Conservation (phyloP, 1,140 invertebrate species). For the Latrodectus geometricus region DNA sequence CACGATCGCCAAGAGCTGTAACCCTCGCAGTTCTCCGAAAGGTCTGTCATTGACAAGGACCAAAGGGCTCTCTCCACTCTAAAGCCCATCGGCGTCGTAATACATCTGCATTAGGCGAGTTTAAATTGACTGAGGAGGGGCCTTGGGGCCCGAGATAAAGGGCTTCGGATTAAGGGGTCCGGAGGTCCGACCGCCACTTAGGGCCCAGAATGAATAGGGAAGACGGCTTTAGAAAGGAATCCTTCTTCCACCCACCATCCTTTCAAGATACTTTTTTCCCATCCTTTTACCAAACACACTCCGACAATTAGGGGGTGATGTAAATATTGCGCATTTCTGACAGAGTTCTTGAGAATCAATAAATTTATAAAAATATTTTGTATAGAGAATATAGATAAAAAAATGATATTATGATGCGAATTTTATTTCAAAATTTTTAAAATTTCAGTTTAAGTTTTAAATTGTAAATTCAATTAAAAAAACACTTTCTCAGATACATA, state of each 20-base stretch:
- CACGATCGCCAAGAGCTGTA: constrained; percentile 20
- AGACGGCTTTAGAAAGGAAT: constrained; percentile 41
- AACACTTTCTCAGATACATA: no score
- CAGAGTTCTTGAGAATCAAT: neutral
- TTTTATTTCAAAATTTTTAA: no score
- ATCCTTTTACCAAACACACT: constrained; percentile 22
- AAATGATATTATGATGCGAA: no score
- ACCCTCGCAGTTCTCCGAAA: constrained; percentile 7
- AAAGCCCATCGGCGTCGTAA: constrained; percentile 61
- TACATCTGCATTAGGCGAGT: constrained; percentile 62
- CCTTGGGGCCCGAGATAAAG: constrained; percentile 57
- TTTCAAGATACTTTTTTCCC: constrained; percentile 20
- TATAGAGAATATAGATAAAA: no score
- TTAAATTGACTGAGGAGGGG: constrained; percentile 57
- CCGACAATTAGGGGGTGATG: constrained; percentile 35
- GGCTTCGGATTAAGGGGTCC: constrained; percentile 57
- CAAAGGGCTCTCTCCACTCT: constrained; percentile 53
- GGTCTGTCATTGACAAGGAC: constrained; percentile 60
- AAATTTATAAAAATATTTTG: no score
- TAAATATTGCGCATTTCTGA: neutral
- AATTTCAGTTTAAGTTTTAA: no score
- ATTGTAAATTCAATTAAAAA: no score
- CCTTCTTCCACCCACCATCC: constrained; percentile 6
- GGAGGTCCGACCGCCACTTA: constrained; percentile 60
- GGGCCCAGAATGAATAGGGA: constrained; percentile 50